Conservation (phyloP, 2,888 invertebrate species). For the Eurytoma adleriae region DNA sequence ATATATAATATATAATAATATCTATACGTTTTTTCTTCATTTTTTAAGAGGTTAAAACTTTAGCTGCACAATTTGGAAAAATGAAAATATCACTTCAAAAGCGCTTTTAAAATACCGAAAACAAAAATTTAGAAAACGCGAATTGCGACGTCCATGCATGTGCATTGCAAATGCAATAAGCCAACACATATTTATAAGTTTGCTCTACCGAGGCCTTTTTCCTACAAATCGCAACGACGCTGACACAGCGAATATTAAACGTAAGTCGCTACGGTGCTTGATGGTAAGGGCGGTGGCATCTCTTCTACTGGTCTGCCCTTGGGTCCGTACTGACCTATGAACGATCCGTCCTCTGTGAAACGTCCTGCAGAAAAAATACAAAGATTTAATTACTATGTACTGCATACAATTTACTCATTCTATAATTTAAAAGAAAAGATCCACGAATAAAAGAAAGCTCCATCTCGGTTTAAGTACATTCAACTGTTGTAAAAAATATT, state of each 20-base stretch:
- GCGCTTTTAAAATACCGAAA: conserved; percentile 25
- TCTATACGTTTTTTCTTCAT: conserved; percentile 46
- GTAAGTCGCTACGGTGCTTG: conserved; percentile 82
- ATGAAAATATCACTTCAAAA: conserved; percentile 14
- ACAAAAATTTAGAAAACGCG: neutral
- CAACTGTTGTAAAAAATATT: conserved; percentile 39
- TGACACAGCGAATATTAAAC: conserved; percentile 76
- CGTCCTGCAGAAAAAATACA: conserved; percentile 80
- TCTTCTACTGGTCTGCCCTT: conserved; percentile 76
- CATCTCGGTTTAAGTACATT: conserved; percentile 27
- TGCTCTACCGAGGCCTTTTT: conserved; percentile 13
- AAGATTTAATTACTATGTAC: neutral
- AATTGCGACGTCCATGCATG: too few species aligned
- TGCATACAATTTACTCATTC: neutral
- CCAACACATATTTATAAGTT: neutral
- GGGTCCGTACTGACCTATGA: conserved; percentile 97
- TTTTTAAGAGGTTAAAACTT: conserved; percentile 45
- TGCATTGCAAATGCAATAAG: too few species aligned
- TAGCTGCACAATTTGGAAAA: conserved; percentile 46
- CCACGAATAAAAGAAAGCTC: neutral
- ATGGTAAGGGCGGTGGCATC: conserved; percentile 76
- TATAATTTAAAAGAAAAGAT: neutral
- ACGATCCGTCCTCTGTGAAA: conserved; percentile 98
- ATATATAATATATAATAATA: conserved; percentile 57
- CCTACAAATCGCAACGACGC: conserved; percentile 12